Conservation (phyloP, 2,797 vertebrate genomes). For the Spea hammondii region DNA sequence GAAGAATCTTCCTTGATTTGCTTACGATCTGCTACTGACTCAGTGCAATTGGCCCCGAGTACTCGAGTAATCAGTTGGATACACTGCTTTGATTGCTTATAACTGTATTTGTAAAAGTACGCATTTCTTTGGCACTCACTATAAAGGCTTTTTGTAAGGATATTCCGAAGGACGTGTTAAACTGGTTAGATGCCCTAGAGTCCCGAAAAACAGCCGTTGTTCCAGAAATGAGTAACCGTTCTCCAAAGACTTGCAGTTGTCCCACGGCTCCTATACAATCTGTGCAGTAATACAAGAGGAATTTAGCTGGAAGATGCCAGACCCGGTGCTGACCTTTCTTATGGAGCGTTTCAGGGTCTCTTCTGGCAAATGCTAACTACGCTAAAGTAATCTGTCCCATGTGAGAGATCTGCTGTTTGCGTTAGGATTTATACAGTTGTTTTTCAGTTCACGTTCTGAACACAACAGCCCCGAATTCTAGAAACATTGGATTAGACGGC, state of each 20-base stretch:
- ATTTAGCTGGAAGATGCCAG: not conserved
- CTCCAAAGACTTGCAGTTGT: not conserved
- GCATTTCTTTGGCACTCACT: no score
- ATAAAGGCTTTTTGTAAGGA: no score
- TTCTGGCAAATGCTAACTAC: conserved; percentile 25
- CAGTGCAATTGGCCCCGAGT: no score
- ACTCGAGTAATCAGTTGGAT: no score
- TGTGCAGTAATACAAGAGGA: not conserved
- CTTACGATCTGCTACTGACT: no score
- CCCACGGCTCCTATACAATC: not conserved
- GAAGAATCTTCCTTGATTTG: no score
- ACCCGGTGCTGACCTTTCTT: conserved; percentile 20
- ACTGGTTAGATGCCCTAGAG: no score
- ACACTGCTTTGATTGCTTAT: no score
- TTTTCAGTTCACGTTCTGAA: not conserved
- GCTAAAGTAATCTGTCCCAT: not conserved
- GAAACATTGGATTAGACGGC: no score
- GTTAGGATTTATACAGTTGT: not conserved
- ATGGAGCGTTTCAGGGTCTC: conserved; percentile 14
- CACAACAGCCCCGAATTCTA: no score
- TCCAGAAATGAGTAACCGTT: not conserved
- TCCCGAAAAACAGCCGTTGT: not conserved
- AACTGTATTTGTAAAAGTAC: no score
- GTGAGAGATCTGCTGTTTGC: not conserved
- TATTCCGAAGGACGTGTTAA: no score